Percentiles rank a stretch among this genome's conserved stretches.
Conservation (phyloP, 2,113 vertebrate genomes). For the Calidris pygmaea region DNA sequence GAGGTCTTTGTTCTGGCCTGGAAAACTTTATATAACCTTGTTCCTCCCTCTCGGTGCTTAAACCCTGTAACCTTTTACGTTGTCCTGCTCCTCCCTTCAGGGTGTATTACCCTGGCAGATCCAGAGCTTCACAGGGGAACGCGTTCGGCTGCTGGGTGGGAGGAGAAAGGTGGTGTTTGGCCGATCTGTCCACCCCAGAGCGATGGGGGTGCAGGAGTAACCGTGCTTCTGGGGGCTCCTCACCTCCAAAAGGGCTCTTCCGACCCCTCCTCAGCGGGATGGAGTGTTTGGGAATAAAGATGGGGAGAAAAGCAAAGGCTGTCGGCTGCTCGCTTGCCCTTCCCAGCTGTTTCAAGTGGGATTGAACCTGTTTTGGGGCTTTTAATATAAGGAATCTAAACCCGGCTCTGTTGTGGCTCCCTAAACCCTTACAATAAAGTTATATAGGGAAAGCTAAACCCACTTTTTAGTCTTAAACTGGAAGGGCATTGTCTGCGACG, state of each 20-base stretch:
- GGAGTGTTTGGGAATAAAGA: background rate
- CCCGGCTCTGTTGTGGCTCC: background rate
- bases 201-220: rapidly evolving
- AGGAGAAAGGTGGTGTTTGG: background rate
- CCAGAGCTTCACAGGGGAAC: background rate
- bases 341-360: background rate
- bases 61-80: background rate
- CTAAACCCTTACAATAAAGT: background rate
- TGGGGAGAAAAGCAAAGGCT: background rate
- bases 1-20: constrained; percentile 30
- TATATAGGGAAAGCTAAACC: background rate
- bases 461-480: background rate
- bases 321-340: background rate
- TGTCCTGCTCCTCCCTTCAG: background rate
- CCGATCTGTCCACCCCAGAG: background rate
- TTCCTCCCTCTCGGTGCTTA: background rate
- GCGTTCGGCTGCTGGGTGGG: background rate
- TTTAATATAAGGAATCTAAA: background rate
- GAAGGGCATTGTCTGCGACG: constrained; percentile 5
- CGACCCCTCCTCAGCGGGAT: rapidly evolving
- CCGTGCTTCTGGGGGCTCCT: rapidly evolving
- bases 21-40: constrained; percentile 12
- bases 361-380: background rate
- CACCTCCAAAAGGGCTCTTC: background rate
- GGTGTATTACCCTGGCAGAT: background rate